Evolutionary conservation across 2,888 invertebrate species (phyloP).

Genomic region (Labia minor): DNA sequence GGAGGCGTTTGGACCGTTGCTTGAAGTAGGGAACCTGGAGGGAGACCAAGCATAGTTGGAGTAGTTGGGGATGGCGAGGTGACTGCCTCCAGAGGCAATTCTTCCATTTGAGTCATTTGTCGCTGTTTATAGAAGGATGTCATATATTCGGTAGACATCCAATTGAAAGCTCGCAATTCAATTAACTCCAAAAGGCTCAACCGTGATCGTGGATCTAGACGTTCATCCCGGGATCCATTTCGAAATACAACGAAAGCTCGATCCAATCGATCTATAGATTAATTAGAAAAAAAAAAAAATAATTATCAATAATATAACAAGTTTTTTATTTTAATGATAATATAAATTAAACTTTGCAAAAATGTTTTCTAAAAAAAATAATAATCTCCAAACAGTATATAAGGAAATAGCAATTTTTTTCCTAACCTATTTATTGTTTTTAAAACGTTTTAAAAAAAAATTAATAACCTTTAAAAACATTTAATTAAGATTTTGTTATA

Average conservation of each 20-base stretch:
- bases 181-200: constrained; percentile 83
- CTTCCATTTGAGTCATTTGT: neutral
- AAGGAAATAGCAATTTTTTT: no score
- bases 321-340: neutral
- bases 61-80: constrained; percentile 43
- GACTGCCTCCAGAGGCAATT: neutral
- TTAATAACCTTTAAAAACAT: no score
- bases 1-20: constrained; percentile 39
- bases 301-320: neutral
- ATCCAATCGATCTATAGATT: constrained; percentile 59
- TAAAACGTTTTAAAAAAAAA: no score
- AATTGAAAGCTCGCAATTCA: constrained; percentile 82
- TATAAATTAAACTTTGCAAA: neutral
- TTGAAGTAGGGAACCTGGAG: constrained; percentile 23
- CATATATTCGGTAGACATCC: constrained; percentile 77
- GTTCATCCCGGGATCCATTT: constrained; percentile 79
- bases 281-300: constrained; percentile 9
- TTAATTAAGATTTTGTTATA: no score
- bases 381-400: no score
- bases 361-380: neutral
- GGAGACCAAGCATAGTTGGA: constrained; percentile 34
- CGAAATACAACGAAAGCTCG: constrained; percentile 72
- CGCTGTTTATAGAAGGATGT: constrained; percentile 58
- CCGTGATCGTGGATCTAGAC: constrained; percentile 73
- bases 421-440: no score